A percentile compares a stretch with the other conserved stretches of the same genome.
Conservation (phyloP, 2,113 vertebrate species). For the Poecilia latipinna region DNA sequence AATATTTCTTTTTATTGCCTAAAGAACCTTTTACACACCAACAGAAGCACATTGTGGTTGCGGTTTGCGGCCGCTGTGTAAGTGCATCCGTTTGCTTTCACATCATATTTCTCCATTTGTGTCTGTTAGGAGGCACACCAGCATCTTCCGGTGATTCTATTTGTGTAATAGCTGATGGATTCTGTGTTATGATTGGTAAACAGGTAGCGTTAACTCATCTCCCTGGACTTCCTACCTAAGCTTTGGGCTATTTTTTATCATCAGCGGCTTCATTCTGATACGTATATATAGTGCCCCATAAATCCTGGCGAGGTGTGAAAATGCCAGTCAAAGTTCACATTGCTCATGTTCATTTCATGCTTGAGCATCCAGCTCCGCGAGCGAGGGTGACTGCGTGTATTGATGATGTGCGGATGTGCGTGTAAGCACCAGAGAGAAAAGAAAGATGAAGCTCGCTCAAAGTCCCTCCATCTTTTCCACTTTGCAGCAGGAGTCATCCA, state of each 20-base stretch:
- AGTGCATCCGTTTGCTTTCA: conserved; percentile 39
- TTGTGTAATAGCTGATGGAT: conserved; percentile 59
- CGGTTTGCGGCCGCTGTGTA: conserved; percentile 33
- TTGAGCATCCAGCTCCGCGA: conserved; percentile 66
- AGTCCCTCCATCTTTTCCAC: conserved; percentile 62
- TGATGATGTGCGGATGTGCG: conserved; percentile 65
- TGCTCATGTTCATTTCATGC: conserved; percentile 80
- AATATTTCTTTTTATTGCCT: conserved; percentile 9
- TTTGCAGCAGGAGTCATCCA: conserved; percentile 63
- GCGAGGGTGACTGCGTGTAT: conserved; percentile 56
- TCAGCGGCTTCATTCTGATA: conserved; percentile 61
- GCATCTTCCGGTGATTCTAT: conserved; percentile 46
- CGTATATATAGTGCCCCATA: conserved; percentile 70
- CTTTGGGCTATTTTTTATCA: conserved; percentile 64
- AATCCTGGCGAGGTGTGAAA: conserved; percentile 66
- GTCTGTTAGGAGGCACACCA: conserved; percentile 28
- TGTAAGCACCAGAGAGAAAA: conserved; percentile 60
- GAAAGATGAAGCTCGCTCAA: conserved; percentile 59
- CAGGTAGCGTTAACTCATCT: conserved; percentile 43
- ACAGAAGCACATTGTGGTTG: conserved; percentile 23
- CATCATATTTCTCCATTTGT: conserved; percentile 52
- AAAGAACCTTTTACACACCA: conserved; percentile 22
- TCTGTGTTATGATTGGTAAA: conserved; percentile 52
- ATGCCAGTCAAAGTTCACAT: conserved; percentile 79
- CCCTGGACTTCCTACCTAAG: conserved; percentile 39